phyloP scores from a whole-genome alignment of 2,888 invertebrate species.

The Endomychus coccineus region DNA sequence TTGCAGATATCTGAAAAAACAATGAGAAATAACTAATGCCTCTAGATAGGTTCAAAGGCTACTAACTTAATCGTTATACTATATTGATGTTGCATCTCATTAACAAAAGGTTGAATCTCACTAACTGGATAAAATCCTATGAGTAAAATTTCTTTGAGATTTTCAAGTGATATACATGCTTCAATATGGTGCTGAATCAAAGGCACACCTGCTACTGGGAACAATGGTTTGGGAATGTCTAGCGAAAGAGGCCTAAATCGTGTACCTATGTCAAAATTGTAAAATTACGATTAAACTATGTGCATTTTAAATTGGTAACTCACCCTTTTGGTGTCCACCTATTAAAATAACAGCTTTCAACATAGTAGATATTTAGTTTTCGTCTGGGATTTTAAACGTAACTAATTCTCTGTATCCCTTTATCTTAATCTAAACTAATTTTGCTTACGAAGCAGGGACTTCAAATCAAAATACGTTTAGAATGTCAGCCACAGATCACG shows the following conservation, averaged over 20 bases:
- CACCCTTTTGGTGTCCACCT: slow-evolving; percentile 93
- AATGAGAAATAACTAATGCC: neutral
- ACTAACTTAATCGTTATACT: slow-evolving; percentile 68
- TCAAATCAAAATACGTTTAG: too few species aligned
- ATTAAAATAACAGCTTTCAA: slow-evolving; percentile 84
- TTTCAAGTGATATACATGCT: slow-evolving; percentile 72
- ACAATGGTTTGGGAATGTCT: slow-evolving; percentile 95
- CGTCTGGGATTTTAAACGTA: too few species aligned
- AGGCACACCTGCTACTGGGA: slow-evolving; percentile 93
- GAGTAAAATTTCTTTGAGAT: slow-evolving; percentile 83
- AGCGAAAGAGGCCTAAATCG: slow-evolving; percentile 93
- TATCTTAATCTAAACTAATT: too few species aligned
- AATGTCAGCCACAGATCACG: too few species aligned
- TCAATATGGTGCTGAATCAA: slow-evolving; percentile 96
- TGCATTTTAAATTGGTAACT: slow-evolving; percentile 16
- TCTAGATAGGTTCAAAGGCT: neutral
- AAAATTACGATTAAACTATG: slow-evolving; percentile 4
- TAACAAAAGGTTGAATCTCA: slow-evolving; percentile 80
- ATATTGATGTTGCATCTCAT: slow-evolving; percentile 76
- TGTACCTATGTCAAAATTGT: slow-evolving; percentile 62
- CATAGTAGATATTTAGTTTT: too few species aligned
- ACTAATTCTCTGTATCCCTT: too few species aligned
- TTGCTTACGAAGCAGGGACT: too few species aligned
- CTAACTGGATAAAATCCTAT: slow-evolving; percentile 87
- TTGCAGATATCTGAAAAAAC: slow-evolving; percentile 71